Base-by-base conservation (phyloP, 2,113 vertebrate genomes). In the Hydropotes inermis region DNA sequence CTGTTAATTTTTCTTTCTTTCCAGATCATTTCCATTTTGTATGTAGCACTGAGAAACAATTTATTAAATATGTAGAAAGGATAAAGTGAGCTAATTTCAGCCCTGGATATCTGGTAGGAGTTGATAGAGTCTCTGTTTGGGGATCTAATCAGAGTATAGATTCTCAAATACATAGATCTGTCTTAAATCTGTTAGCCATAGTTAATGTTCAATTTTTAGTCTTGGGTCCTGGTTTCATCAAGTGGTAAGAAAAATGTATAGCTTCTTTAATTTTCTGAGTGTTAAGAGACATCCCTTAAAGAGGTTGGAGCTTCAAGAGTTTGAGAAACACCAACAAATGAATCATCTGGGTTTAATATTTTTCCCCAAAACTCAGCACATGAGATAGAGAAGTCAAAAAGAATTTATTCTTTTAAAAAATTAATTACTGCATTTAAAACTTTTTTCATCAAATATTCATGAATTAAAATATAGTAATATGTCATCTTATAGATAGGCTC, bases 251-350 rank as follows among this genome's bases (percentile, higher is more conserved):
- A 97, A 97, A 98, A 97, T 92, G 95, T 90, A 96, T 94, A 74
- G 76, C 87, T 96, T 91, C 81, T 97, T 98, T 97, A 97, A 98
- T 98, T 97, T 98, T 96, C 95, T 98, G 89, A 96, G 86, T 19
- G 67, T 93, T 93, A 64, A 95, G 89, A 92, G 95, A 97, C 94
- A 70, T 97, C 91, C 36, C 45, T 92, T 96, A 88, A 28, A 89
- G 91, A 97, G 96, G 96, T 92, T 88, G 87, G 21, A 50, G 33
- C 74, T 64, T 95, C 64, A 47, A 78, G 82, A 90, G 92, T 94
- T 88, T 88, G 91, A 97, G 67, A 96, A 97, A 97, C 67, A 57
- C 47, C 74, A 91, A 70, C 88, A 97, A 92, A 95, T 92, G 61
- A 94, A 61, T 94, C 94, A 96, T 95, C 86, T 54, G 54, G 50